Evolutionary conservation across 2,888 invertebrate genomes (phyloP).

Genomic region (Drosophila affinis): DNA sequence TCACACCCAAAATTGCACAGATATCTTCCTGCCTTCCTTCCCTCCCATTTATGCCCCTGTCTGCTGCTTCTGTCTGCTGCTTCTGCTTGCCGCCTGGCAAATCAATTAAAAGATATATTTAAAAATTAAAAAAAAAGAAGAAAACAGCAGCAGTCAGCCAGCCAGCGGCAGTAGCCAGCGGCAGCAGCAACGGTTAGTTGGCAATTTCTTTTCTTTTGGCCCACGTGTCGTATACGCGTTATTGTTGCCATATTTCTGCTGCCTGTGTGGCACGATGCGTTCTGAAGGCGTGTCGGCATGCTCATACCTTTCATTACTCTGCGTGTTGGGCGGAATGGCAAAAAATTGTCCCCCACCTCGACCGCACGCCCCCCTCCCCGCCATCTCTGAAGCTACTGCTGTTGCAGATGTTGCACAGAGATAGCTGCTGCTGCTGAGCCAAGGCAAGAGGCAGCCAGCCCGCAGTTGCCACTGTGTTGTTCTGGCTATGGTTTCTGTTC

Average conservation of each 20-base stretch:
- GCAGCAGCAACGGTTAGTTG: constrained; percentile 11
- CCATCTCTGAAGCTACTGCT: constrained; percentile 5
- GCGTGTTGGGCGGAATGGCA: constrained; percentile 35
- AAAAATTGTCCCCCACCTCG: constrained; percentile 10
- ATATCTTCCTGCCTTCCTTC: not conserved
- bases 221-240: constrained; percentile 44
- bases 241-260: constrained; percentile 36
- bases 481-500: not conserved
- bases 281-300: not conserved
- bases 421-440: constrained; percentile 1
- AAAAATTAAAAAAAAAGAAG: constrained; percentile 23
- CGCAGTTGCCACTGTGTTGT: not conserved
- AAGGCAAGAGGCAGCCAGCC: not conserved
- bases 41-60: not conserved
- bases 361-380: not conserved
- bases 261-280: not conserved
- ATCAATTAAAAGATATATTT: constrained; percentile 43
- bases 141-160: not conserved
- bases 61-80: too few relatives aligned
- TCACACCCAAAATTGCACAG: not conserved
- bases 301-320: constrained; percentile 17
- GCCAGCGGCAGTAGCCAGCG: constrained; percentile 2
- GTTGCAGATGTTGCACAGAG: constrained; percentile 6
- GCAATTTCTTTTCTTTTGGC: constrained; percentile 28
- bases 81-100: constrained; percentile 6